Base-by-base conservation (phyloP, 2,888 invertebrate genomes). In the Cryptocheilus praepositus region DNA sequence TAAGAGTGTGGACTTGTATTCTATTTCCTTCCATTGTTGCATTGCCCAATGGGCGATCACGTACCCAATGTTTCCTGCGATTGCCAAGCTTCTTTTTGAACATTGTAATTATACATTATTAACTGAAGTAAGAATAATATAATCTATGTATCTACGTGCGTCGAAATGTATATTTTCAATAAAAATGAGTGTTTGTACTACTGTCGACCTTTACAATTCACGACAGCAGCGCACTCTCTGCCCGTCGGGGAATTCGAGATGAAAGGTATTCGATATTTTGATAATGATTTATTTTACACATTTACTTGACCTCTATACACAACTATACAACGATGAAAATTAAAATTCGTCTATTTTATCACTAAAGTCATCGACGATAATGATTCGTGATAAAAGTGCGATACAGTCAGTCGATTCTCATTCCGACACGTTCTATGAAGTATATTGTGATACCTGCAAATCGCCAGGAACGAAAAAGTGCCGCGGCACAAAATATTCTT, bases 271-370 rank as follows among this genome's bases (percentile, higher is more conserved):
- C 61, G 63, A 63, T 70, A 76, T 75, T 80, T 83, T 78, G 80
- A 81, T 84, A 86, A 86, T 86, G 81, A 78, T 87, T 87, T 87
- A 87, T 87, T 87, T 85, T 87, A 87, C 85, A 86, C 86, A 87
- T 83, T 85, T 83, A 87, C 83, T 84, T 86, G 86, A 84, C 82
- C 81, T 85, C 86, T 87, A 87, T 87, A 87, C 87, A 87, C 86
- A 87, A 87, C 85, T 87, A 87, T 87, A 87, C 86, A 87, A 87
- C 86, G 84, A 87, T 87, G 82, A 83, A 86, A 87, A 87, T 86
- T 72, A 85, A 83, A 83, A 76, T 81, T 81, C 67, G 63, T 76
- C 79, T 79, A 79, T 73, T 79, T 49, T 77, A 77, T 70, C 72
- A 76, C 76, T 80, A 79, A 77, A 66, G 64, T 76, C 74, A 63